Evolutionary conservation across 2,113 vertebrate species (phyloP), one percentile per base, ranked within the genome.

Genomic region (Dolichallabes microphthalmus): DNA sequence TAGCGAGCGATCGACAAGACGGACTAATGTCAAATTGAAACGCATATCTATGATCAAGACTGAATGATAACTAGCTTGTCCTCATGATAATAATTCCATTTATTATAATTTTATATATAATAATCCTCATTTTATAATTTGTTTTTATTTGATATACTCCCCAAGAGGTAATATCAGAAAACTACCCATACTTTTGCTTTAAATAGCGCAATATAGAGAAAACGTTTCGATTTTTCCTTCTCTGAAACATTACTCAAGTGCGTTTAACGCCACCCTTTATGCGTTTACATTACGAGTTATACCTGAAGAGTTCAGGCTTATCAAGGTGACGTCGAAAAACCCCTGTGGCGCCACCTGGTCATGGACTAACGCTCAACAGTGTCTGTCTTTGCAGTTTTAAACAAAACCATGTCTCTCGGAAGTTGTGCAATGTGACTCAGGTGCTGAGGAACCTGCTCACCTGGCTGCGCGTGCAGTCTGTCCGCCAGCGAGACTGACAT

Each of bases 361-460:
- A 61, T 32, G 74, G 60, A 22, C n/a, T 64, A 66, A 32, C 13
- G 71, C 83, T 30, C 60, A 1, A 11, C 35, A 52, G 50, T n/a
- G 30, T 66, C 45, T 55, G 11, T 50, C 27, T 82, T 17, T 17
- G 85, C 85, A 55, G 58, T 74, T 64, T 64, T 81, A 35, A 20
- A 35, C 57, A 80, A 45, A 6, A 64, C 61, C 10, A 17, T 30
- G 52, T 71, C 83, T 85, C 75, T 52, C 9, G 11, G 25, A 61
- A 35, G 86, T 83, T 57, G 63, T 63, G 73, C 58, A 58, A 87
- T 61, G 64, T 20, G 60, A n/a, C 61, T 35, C 58, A 69, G 85
- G 86, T 83, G 82, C 85, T 92, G 93, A 88, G 88, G 89, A 93
- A 92, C 93, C 92, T 91, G 93, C 93, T 93, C 91, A 91, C 91